Base-by-base conservation (phyloP, 2,888 invertebrate genomes). In the Netelia inedita region DNA sequence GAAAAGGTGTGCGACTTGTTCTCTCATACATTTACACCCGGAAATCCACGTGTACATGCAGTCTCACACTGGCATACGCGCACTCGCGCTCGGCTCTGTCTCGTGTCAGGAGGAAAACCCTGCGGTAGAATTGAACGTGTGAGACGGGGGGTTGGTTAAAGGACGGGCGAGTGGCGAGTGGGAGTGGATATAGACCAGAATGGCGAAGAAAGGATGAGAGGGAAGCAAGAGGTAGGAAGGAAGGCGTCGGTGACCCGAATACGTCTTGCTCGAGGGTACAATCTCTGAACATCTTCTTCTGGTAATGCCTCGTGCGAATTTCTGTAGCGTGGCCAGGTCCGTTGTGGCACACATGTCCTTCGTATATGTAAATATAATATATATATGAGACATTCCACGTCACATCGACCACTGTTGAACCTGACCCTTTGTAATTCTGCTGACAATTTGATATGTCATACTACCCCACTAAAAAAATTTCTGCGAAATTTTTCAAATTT, bases 191-290 rank as follows among this genome's bases (percentile, higher is more conserved):
- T 35, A 69, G 84, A 87, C 82, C 87, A 69, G 88, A 53, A 85
- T 82, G 19, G 81, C 23, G 79, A 68, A 53, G 82, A 80, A 76
- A 72, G 71, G 74, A 69, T 74, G 71, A 69, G 74, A 28, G 72
- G 50, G 74, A 23, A 53, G 82, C 23, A 50, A 72, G 68, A 35
- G 76, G 79, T 35, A 53, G 82, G 79, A 83, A 71, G 86, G 88
- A 83, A 86, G 89, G 87, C 90, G 87, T 85, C 86, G 89, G 90
- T 91, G 92, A 92, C 92, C 92, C 90, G 90, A 92, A 92, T 92
- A 92, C 89, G 92, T 92, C 92, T 90, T 84, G 91, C 92, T 90
- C 86, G 88, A 87, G 90, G 91, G 91, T 89, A 90, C 90, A 91
- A 91, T 91, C 91, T 91, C 89, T 87, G 91, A 91, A 91, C 91